phyloP scores from a whole-genome alignment of 2,888 invertebrate genomes.

The Oscheius sp. region DNA sequence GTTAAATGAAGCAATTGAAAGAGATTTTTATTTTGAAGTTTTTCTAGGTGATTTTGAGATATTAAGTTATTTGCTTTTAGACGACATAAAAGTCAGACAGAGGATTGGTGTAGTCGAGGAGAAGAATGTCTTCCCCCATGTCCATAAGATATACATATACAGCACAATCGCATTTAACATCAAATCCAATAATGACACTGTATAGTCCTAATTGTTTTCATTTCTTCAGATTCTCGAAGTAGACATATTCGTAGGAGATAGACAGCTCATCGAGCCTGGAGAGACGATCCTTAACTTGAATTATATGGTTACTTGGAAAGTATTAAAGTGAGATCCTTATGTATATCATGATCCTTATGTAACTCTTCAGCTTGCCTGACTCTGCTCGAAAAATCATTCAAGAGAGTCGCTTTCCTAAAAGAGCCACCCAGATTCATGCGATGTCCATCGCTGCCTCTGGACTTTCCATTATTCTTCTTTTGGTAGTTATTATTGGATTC shows the following conservation, averaged over 20 bases:
- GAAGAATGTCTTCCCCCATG: slow-evolving; percentile 74
- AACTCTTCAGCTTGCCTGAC: neutral
- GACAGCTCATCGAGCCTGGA: slow-evolving; percentile 53
- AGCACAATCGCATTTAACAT: slow-evolving; percentile 73
- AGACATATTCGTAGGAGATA: slow-evolving; percentile 70
- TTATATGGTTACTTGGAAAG: slow-evolving; percentile 73
- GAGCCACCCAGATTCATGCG: slow-evolving; percentile 75
- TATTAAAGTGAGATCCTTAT: slow-evolving; percentile 71
- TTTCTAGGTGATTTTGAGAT: slow-evolving; percentile 71
- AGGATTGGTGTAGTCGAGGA: slow-evolving; percentile 74
- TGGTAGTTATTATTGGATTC: slow-evolving; percentile 74
- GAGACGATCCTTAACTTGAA: slow-evolving; percentile 71
- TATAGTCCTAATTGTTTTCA: neutral
- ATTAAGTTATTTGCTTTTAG: slow-evolving; percentile 55
- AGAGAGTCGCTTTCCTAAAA: slow-evolving; percentile 72
- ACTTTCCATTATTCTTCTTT: slow-evolving; percentile 73
- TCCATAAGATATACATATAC: slow-evolving; percentile 73
- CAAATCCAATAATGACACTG: slow-evolving; percentile 72
- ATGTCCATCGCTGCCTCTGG: slow-evolving; percentile 74
- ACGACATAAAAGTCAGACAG: slow-evolving; percentile 74
- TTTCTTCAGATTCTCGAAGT: slow-evolving; percentile 71
- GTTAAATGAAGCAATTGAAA: slow-evolving; percentile 73
- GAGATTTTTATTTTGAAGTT: slow-evolving; percentile 75
- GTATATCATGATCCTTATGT: neutral
- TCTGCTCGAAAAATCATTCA: neutral